phyloP scores from a whole-genome alignment of 2,888 invertebrate genomes.

The Ctena decussata region DNA sequence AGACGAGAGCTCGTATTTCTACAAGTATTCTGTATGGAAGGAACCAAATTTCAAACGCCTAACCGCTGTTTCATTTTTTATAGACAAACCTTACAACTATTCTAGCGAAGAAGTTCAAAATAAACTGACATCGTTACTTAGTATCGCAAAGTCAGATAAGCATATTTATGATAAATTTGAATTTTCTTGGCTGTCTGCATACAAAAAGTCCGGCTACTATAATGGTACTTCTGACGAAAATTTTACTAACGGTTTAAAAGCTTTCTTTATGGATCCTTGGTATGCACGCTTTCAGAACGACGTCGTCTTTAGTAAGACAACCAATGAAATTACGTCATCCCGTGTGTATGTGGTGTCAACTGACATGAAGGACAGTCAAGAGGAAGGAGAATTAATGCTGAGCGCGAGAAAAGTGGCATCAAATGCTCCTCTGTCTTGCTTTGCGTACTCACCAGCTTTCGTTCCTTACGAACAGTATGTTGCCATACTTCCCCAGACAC shows the following conservation, averaged over 20 bases:
- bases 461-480: slow-evolving; percentile 81
- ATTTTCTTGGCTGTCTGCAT: slow-evolving; percentile 41
- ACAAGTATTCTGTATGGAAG: slow-evolving; percentile 39
- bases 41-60: slow-evolving; percentile 34
- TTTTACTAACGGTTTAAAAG: slow-evolving; percentile 37
- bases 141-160: slow-evolving; percentile 8
- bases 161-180: slow-evolving; percentile 42
- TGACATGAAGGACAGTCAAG: slow-evolving; percentile 93
- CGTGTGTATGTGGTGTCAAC: slow-evolving; percentile 95
- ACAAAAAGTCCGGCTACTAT: slow-evolving; percentile 17
- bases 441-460: slow-evolving; percentile 73
- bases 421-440: slow-evolving; percentile 62
- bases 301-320: slow-evolving; percentile 55
- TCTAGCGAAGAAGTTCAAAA: slow-evolving; percentile 17
- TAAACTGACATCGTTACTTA: slow-evolving; percentile 12
- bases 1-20: slow-evolving; percentile 50
- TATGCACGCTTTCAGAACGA: slow-evolving; percentile 64
- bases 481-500: slow-evolving; percentile 75
- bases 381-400: slow-evolving; percentile 75
- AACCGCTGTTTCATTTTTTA: slow-evolving; percentile 36
- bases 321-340: slow-evolving; percentile 89
- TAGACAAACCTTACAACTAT: slow-evolving; percentile 22
- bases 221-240: slow-evolving; percentile 1
- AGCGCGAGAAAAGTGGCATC: slow-evolving; percentile 70
- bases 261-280: slow-evolving; percentile 22